Conservation (phyloP, 1,140 invertebrate species). For the Ceratina calcarata region DNA sequence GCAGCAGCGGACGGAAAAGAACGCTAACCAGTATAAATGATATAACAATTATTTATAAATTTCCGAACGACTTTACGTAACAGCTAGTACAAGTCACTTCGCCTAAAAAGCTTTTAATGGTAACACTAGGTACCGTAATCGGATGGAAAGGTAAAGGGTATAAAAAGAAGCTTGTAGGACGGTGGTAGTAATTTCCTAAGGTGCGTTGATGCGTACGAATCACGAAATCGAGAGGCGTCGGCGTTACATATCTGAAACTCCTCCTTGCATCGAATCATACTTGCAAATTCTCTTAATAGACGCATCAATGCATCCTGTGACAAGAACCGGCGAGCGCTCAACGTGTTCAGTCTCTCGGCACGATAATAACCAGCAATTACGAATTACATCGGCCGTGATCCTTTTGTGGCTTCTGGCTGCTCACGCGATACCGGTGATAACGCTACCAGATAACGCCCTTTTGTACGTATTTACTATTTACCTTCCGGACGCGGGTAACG, state of each 20-base stretch:
- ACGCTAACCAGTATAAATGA: too few species aligned
- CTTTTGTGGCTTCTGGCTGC: constrained; percentile 61
- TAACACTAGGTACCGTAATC: not conserved
- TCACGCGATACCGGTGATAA: constrained; percentile 51
- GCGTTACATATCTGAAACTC: constrained; percentile 33
- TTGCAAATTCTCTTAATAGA: constrained; percentile 76
- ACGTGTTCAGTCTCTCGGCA: constrained; percentile 64
- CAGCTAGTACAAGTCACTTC: too few species aligned
- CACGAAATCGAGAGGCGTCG: constrained; percentile 12
- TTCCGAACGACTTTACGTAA: too few species aligned
- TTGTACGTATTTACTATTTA: constrained; percentile 56
- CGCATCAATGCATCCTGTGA: constrained; percentile 73
- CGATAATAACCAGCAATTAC: constrained; percentile 73
- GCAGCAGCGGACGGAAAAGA: too few species aligned
- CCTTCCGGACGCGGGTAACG: constrained; percentile 66
- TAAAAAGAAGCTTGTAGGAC: not conserved
- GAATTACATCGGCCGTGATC: constrained; percentile 70
- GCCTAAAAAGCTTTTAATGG: too few species aligned
- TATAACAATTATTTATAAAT: too few species aligned
- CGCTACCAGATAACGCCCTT: constrained; percentile 56
- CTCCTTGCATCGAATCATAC: constrained; percentile 71
- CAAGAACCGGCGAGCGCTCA: constrained; percentile 61
- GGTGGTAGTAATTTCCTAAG: constrained; percentile 1
- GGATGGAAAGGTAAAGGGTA: not conserved
- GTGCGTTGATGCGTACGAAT: constrained; percentile 12